Percentiles rank a stretch among this genome's conserved stretches.
These are phyloP conservation scores for Lophotis ruficrista DNA, from an alignment of 2,113 vertebrate genomes.

Conservation along the genomic window DNA sequence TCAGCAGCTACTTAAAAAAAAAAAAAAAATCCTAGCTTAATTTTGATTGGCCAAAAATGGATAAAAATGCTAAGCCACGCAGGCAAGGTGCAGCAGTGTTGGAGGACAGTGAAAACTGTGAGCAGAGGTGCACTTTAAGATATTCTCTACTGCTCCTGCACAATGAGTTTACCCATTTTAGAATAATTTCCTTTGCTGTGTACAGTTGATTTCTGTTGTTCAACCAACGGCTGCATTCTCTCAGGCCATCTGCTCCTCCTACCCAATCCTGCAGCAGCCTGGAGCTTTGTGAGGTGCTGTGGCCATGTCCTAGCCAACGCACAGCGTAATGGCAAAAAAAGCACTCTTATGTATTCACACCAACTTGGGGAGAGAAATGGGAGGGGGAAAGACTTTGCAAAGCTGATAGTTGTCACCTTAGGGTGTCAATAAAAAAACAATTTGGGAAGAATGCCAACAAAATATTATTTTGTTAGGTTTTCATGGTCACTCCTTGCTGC, in stretches of 20 bases:
- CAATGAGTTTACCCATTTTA: background rate
- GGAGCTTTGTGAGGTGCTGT: background rate
- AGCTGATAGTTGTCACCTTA: background rate
- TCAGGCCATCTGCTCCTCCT: background rate
- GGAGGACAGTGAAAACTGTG: background rate
- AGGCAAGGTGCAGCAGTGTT: background rate
- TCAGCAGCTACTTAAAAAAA: background rate
- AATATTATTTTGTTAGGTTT: background rate
- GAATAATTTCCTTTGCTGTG: background rate
- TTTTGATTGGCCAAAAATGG: background rate
- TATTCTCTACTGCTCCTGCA: background rate
- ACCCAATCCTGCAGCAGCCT: background rate
- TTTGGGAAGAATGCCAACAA: background rate
- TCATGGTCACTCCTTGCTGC: background rate
- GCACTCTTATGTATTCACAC: background rate
- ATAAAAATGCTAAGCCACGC: background rate
- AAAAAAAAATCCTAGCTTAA: background rate
- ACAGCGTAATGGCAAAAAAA: background rate
- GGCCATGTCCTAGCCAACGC: background rate
- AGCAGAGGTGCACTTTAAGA: background rate
- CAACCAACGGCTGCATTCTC: background rate
- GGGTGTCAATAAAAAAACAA: background rate
- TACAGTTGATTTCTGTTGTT: background rate
- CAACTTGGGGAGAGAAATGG: background rate
- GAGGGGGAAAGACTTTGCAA: background rate